Base-by-base conservation (phyloP, 1,140 invertebrate genomes). In the Eriosoma lanigerum region DNA sequence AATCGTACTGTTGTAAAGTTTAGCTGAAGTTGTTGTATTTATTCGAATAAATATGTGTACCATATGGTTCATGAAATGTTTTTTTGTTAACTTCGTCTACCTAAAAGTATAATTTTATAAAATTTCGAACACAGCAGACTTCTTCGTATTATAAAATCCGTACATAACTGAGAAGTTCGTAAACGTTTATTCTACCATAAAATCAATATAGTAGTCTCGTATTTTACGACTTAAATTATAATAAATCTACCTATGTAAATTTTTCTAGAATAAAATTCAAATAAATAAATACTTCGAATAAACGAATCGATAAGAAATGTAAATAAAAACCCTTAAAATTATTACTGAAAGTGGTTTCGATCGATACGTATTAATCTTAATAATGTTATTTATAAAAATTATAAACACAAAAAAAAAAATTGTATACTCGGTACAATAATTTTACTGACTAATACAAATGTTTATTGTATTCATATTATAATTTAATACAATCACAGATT, bases 181-280 rank as follows among this genome's bases (percentile, higher is more conserved):
- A 38, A 38, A 13, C 64, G 38, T 66, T 46, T 66, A 66, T 66
- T 66, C 4, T 17, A 72, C 48, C 29, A 15, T 6, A 52, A 52
- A 72, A 72, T 72, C 46, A 72, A 72, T 72, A 72, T 72, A 52
- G 50, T 29, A 72, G 68, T n/a, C 21, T 52, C 24, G 24, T 52
- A 52, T 70, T 70, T 52, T 29, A 52, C 26, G 68, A 52, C 48
- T 72, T 50, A 52, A 52, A 52, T 72, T 72, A 72, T 72, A 72
- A 72, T 72, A 72, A 72, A 72, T 72, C 68, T 52, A 50, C 48
- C 46, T 26, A 72, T 72, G 48, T 50, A 52, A 72, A 72, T 72
- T 6, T 1, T 17, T 15, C 50, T 24, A 3, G 68, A n/a, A 72
- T 72, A 72, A 50, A 72, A 72, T 72, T 26, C 24, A 17, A 72